These are phyloP conservation scores for Stratiomys singularior DNA, from an alignment of 2,888 invertebrate species.

Conservation along the genomic window DNA sequence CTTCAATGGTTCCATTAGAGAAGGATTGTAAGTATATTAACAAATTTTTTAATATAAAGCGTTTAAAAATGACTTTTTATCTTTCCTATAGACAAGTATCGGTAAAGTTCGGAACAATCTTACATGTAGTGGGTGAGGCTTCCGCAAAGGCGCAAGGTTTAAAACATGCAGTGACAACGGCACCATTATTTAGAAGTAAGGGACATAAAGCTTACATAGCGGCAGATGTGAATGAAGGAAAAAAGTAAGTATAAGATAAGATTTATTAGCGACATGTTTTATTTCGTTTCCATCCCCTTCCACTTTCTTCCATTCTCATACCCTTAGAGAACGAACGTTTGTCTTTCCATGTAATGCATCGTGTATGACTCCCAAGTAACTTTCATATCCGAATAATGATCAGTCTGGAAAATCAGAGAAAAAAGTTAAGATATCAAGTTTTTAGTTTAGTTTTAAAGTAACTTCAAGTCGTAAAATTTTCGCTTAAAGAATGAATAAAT, in stretches of 20 bases:
- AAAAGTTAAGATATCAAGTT: too few species aligned
- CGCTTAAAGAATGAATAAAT: too few species aligned
- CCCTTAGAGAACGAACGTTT: too few species aligned
- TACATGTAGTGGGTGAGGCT: conserved; percentile 77
- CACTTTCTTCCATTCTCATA: too few species aligned
- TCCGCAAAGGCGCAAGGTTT: conserved; percentile 81
- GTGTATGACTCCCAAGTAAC: too few species aligned
- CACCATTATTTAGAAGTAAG: conserved; percentile 73
- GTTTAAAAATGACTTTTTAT: background rate
- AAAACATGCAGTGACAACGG: conserved; percentile 77
- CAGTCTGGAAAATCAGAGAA: too few species aligned
- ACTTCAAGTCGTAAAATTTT: too few species aligned
- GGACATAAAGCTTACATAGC: conserved; percentile 65
- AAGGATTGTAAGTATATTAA: conserved; percentile 66
- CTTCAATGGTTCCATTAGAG: conserved; percentile 68
- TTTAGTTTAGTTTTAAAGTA: too few species aligned
- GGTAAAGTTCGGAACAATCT: conserved; percentile 70
- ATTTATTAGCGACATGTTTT: background rate
- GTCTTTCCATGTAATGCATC: too few species aligned
- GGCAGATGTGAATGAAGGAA: conserved; percentile 65
- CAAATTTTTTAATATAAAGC: conserved; percentile 20
- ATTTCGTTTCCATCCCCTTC: too few species aligned
- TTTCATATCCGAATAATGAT: too few species aligned
- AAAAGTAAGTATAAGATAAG: conserved; percentile 67
- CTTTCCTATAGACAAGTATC: conserved; percentile 70